phyloP scores from a whole-genome alignment of 30 jellyfish, hydroid and myxozoan genomes.

The Chironex yamaguchii region DNA sequence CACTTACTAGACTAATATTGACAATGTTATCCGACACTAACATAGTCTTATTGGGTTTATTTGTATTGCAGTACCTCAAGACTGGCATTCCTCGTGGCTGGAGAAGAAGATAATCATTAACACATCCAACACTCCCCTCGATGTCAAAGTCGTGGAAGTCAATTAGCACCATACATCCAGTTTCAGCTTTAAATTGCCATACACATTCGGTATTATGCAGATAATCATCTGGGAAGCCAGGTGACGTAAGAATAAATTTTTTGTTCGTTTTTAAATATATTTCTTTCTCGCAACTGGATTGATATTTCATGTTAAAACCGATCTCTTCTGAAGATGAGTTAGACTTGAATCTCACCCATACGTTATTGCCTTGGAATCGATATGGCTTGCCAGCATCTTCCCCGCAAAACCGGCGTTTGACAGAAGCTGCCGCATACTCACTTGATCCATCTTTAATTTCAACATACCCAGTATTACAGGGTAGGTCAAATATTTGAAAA shows the following conservation, averaged over 20 bases:
- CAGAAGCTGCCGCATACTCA: background rate
- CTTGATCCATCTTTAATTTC: slow-evolving; percentile 61
- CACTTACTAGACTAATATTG: slow-evolving; percentile 53
- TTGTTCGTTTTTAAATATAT: slow-evolving; percentile 1
- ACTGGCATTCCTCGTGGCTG: background rate
- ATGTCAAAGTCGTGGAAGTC: slow-evolving; percentile 50
- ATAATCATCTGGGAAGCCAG: slow-evolving; percentile 71
- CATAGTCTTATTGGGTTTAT: slow-evolving; percentile 20
- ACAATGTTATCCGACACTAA: background rate
- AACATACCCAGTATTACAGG: slow-evolving; percentile 58
- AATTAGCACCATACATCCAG: background rate
- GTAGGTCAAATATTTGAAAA: slow-evolving; percentile 62
- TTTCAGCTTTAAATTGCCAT: slow-evolving; percentile 39
- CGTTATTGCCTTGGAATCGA: slow-evolving; percentile 16
- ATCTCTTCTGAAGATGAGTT: slow-evolving; percentile 75
- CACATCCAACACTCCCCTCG: slow-evolving; percentile 55
- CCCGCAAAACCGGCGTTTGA: slow-evolving; percentile 53
- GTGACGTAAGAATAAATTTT: slow-evolving; percentile 11
- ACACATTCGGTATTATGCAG: slow-evolving; percentile 65
- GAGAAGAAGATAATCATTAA: background rate
- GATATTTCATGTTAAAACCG: slow-evolving; percentile 66
- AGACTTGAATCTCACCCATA: slow-evolving; percentile 61
- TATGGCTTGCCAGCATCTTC: slow-evolving; percentile 13
- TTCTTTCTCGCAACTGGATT: slow-evolving; percentile 43
- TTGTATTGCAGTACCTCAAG: slow-evolving; percentile 51